Evolutionary conservation across 2,113 vertebrate genomes (phyloP), one percentile per base, ranked within the genome.

Genomic region (Axis porcinus): DNA sequence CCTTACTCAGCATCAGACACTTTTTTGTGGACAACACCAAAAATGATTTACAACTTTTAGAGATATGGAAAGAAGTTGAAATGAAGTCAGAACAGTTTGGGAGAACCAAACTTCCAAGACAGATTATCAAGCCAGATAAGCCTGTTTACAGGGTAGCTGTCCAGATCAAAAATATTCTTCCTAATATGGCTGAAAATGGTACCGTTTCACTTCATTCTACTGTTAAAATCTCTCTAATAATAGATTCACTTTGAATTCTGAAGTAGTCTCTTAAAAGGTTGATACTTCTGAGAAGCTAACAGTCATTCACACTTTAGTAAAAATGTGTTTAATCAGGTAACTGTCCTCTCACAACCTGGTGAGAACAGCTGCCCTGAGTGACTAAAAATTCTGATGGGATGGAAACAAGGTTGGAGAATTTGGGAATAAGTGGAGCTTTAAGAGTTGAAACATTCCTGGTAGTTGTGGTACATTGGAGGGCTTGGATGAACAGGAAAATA

Each of bases 51-150:
- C 45, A 89, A 81, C 47, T 88, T 82, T 86, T 47, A 86, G 33
- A 74, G 57, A 82, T 67, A 78, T 13, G 25, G 33, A 13, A 19
- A 94, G 60, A 45, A 67, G 11, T n/a, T 47, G 57, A 54, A 83
- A 86, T 57, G 60, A 40, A 40, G 5, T 6, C 58, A 6, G 40
- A 82, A 83, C 33, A 36, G 28, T 81, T 64, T 79, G 40, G 19
- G 54, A 95, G 54, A 91, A 89, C 7, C 43, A 96, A 93, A 94
- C 33, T 92, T 67, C 87, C 50, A 67, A 95, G 13, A 93, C n/a
- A 95, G 78, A 94, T 94, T 94, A 95, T 94, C 60, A 86, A 92
- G 50, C 36, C 93, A 95, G 47, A 28, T 58, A 96, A 43, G 47
- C 58, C 70, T 74, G 3, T 86, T 96, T 91, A 91, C 13, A 86